Evolutionary conservation across 1,140 invertebrate species (phyloP).

Genomic region (Drosophila paulistorum): DNA sequence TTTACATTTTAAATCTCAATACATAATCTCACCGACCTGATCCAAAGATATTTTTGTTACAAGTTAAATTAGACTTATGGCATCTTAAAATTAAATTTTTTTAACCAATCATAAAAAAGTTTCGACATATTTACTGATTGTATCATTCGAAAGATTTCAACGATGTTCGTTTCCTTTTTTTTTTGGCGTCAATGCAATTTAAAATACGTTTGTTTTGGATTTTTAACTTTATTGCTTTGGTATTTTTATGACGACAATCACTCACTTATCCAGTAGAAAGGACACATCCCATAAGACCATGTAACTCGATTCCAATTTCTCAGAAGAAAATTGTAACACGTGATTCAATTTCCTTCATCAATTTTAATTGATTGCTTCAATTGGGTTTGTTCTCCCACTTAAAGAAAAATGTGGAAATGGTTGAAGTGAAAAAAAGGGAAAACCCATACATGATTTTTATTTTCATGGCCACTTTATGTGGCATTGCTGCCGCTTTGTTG

Average conservation of each 20-base stretch:
- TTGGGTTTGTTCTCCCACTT: constrained; percentile 42
- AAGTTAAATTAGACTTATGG: no score
- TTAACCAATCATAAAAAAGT: no score
- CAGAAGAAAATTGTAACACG: constrained; percentile 65
- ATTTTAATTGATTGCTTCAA: constrained; percentile 80
- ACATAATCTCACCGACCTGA: no score
- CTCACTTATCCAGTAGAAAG: constrained; percentile 20
- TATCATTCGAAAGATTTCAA: no score
- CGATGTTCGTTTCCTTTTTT: background rate
- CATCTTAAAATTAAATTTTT: no score
- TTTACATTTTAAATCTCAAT: no score
- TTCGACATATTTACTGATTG: no score
- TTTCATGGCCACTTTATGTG: constrained; percentile 70
- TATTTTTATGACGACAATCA: constrained; percentile 38
- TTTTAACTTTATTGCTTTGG: constrained; percentile 20
- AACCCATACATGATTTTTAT: constrained; percentile 40
- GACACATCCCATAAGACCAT: background rate
- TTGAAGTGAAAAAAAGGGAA: background rate
- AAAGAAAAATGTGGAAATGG: background rate
- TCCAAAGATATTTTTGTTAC: no score
- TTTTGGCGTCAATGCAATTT: background rate
- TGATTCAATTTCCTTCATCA: constrained; percentile 76
- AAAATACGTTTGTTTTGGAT: background rate
- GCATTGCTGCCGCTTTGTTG: constrained; percentile 27
- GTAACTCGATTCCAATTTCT: constrained; percentile 47